Evolutionary conservation across 2,888 invertebrate genomes (phyloP), one percentile per base, ranked within the genome.

Genomic region (Macrostomum cliftonense): DNA sequence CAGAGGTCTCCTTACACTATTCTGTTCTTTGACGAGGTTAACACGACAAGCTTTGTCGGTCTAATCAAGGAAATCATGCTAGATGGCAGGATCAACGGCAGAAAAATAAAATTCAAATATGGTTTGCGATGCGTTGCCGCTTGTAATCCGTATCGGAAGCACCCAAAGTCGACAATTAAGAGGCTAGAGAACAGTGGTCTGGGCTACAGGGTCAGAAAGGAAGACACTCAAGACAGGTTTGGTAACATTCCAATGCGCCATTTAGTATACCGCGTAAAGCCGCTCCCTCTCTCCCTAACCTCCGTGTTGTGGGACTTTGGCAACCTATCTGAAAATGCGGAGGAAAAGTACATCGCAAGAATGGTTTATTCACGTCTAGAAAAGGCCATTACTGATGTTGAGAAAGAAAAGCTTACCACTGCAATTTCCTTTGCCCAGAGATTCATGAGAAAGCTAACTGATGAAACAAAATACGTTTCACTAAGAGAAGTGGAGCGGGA

Each of bases 221-320:
- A 59, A 20, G 56, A 63, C 45, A 64, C 63, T 1, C 55, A 55
- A 36, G 59, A 59, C 39, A 56, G 47, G 47, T 49, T 59, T 17
- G 59, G 58, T 55, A 37, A 45, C 45, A 59, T 65, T 37, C 64
- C 64, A n/a, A 61, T 65, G 64, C 54, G 65, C 43, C 59, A 60
- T 45, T 56, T 65, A 42, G 66, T 66, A 14, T 66, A 66, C 57
- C 51, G 66, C 17, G 66, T 66, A 7, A 63, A 64, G 53, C 59
- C 64, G 9, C 53, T 66, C 40, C 64, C 65, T 45, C 61, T 60
- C 52, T 65, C 65, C 51, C 54, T 65, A 53, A 52, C 63, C 16
- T 64, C 64, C 1, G 56, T 64, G 21, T 63, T 65, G 39, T 65
- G 65, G 65, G 65, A 66, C 57, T 66, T 66, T 55, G 65, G 65